Conservation (phyloP, 2,888 invertebrate species). For the Troides helena region DNA sequence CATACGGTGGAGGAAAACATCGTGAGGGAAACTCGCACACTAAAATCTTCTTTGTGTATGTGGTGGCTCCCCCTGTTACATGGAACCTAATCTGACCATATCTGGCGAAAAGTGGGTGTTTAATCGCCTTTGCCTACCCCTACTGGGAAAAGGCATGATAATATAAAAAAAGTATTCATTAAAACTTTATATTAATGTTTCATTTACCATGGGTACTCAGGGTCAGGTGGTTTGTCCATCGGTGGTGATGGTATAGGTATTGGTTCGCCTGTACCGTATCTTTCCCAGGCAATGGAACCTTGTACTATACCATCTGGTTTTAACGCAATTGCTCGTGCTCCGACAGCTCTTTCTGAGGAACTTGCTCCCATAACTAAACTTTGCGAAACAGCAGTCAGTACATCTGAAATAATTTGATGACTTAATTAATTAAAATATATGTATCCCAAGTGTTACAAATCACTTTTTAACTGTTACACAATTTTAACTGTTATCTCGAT, state of each 20-base stretch:
- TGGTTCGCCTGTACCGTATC: slow-evolving; percentile 67
- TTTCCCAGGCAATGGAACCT: slow-evolving; percentile 67
- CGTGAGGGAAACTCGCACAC: too few species aligned
- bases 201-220: slow-evolving; percentile 85
- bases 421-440: not conserved
- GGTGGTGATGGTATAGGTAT: slow-evolving; percentile 71
- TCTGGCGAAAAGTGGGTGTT: too few species aligned
- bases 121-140: too few species aligned
- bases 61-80: too few species aligned
- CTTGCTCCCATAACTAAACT: slow-evolving; percentile 82
- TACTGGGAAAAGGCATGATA: too few species aligned
- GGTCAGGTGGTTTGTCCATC: slow-evolving; percentile 83
- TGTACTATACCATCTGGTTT: slow-evolving; percentile 60
- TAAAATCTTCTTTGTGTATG: too few species aligned
- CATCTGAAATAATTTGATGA: slow-evolving; percentile 67
- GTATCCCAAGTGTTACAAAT: too few species aligned
- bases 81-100: too few species aligned
- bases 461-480: too few species aligned
- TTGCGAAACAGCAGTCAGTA: slow-evolving; percentile 86
- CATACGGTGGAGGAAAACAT: too few species aligned
- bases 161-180: not conserved
- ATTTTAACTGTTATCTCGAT: too few species aligned
- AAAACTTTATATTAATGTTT: not conserved
- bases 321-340: slow-evolving; percentile 70
- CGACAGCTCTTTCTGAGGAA: slow-evolving; percentile 75